phyloP scores from a whole-genome alignment of 2,113 vertebrate species.

The Drymodes brunneopygia region DNA sequence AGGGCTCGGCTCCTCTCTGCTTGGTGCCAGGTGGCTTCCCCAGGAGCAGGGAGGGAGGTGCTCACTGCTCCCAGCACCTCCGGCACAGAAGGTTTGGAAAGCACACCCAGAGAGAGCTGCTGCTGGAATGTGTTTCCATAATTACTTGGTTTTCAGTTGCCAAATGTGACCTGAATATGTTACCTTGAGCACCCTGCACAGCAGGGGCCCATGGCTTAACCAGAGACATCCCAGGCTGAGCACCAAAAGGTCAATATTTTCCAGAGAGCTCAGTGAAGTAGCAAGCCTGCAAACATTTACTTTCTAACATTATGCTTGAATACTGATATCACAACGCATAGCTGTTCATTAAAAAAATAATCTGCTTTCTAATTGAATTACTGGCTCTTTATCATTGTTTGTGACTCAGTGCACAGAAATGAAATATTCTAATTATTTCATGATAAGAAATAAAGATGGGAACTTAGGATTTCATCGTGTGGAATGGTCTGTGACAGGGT shows the following conservation, averaged over 20 bases:
- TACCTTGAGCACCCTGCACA: neutral
- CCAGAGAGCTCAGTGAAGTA: neutral
- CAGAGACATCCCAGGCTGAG: neutral
- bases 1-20: accelerated
- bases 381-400: neutral
- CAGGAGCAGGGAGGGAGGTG: accelerated
- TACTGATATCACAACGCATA: neutral
- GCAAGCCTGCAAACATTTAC: neutral
- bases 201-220: neutral
- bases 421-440: conserved; percentile 24
- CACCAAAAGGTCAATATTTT: neutral
- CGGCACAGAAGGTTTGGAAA: accelerated
- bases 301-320: neutral
- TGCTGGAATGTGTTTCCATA: neutral
- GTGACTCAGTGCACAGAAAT: neutral
- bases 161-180: neutral
- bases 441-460: neutral
- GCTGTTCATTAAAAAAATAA: neutral
- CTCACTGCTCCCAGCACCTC: neutral
- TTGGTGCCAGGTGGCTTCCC: neutral
- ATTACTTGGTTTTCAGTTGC: neutral
- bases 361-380: conserved; percentile 32
- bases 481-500: neutral
- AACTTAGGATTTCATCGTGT: neutral
- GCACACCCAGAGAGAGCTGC: neutral